Percentiles rank a stretch among this genome's conserved stretches.
phyloP scores from a whole-genome alignment of 1,140 invertebrate species.

The Pseudobourletiella spinata region DNA sequence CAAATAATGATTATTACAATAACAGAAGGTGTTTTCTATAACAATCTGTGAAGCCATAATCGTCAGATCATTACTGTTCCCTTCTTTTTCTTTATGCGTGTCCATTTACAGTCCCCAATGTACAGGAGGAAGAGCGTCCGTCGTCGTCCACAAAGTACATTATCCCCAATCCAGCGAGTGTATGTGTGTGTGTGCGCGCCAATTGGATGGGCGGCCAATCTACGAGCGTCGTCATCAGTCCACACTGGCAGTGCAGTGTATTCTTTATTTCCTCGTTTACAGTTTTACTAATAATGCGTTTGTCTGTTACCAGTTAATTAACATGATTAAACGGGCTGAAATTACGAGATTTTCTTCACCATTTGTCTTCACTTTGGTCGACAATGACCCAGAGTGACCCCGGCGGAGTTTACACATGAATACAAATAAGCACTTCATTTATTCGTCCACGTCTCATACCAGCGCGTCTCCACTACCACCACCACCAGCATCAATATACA shows the following conservation, averaged over 20 bases:
- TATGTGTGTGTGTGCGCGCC: not conserved
- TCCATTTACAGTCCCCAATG: no score
- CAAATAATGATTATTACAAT: no score
- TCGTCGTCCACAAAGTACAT: no score
- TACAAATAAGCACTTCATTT: not conserved
- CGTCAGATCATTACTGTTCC: not conserved
- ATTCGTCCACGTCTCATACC: no score
- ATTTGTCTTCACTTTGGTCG: conserved; percentile 10
- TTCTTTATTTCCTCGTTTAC: no score
- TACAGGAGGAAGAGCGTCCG: no score
- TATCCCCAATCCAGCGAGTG: no score
- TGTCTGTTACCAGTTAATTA: conserved; percentile 17
- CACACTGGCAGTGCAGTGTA: no score
- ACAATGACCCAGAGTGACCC: conserved; percentile 22
- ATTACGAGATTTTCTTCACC: conserved; percentile 21
- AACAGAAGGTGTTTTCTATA: no score
- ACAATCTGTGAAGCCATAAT: not conserved
- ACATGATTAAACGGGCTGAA: conserved; percentile 13
- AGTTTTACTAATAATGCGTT: not conserved
- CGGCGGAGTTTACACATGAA: not conserved
- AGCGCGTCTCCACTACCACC: not conserved
- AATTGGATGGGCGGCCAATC: no score
- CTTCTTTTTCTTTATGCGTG: not conserved
- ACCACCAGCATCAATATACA: no score
- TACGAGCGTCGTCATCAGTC: no score